These are phyloP conservation scores for Rhagonycha fulva DNA, from an alignment of 2,888 invertebrate genomes.

Conservation along the genomic window DNA sequence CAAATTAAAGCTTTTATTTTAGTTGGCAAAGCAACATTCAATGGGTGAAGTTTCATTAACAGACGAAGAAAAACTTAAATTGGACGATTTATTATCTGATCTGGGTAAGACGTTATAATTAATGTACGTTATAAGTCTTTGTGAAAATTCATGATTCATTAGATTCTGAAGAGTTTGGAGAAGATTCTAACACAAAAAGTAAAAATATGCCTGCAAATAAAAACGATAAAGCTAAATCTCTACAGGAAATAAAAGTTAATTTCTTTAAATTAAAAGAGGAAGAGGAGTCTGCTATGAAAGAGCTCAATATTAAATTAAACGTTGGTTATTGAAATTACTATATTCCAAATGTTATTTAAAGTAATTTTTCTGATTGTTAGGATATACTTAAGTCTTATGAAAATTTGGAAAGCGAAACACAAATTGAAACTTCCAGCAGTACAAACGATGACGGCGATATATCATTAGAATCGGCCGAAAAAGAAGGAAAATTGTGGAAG, in stretches of 20 bases:
- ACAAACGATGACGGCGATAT: neutral
- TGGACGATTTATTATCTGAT: slow-evolving; percentile 31
- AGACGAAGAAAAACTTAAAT: slow-evolving; percentile 36
- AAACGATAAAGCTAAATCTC: neutral
- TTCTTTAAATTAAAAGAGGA: slow-evolving; percentile 10
- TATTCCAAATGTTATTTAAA: neutral
- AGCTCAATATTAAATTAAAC: slow-evolving; percentile 6
- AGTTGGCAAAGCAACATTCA: slow-evolving; percentile 30
- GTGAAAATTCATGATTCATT: neutral
- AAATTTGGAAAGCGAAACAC: neutral
- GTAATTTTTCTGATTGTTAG: neutral
- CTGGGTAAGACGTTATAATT: slow-evolving; percentile 25
- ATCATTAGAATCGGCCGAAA: slow-evolving; percentile 16
- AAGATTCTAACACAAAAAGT: neutral
- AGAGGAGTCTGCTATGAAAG: neutral
- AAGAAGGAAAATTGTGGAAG: slow-evolving; percentile 29
- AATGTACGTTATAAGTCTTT: neutral
- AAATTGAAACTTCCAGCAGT: neutral
- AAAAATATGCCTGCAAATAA: neutral
- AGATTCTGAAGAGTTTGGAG: slow-evolving; percentile 5
- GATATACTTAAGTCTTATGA: slow-evolving; percentile 2
- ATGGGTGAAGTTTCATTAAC: slow-evolving; percentile 31
- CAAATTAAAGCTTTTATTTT: slow-evolving; percentile 5
- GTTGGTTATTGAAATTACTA: neutral
- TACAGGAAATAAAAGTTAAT: slow-evolving; percentile 2